Evolutionary conservation across 2,113 vertebrate genomes (phyloP), one percentile per base, ranked within the genome.

Genomic region (Gasterosteus aculeatus): DNA sequence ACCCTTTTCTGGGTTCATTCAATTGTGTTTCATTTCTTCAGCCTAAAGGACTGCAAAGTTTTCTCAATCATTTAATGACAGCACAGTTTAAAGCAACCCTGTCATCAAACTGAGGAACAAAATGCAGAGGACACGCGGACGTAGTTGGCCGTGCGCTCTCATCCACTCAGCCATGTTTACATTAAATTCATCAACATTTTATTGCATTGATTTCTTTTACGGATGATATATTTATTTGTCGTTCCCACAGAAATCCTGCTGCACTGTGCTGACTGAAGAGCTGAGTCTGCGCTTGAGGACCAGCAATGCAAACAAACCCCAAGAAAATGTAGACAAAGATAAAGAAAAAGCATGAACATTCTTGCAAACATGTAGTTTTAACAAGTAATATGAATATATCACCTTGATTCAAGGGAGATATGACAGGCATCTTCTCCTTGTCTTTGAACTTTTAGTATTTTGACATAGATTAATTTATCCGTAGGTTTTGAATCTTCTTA

Each of bases 161-260:
- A 49, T 15, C 31, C 18, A 22, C 41, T 57, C 39, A 65, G 16
- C 9, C 18, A 16, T 29, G 7, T 73, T 60, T 42, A 31, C 16
- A 78, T 42, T 44, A 10, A 66, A 61, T 35, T 41, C 1, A 57
- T 57, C 4, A 33, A 15, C 18, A 57, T 57, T 22, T 56, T 57
- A 26, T 63, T 51, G 19, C 56, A 41, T 1, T 47, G 3, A 49
- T 19, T 49, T 72, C 12, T 47, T 82, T 72, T 12, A 0, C 8
- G 58, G n/a, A 62, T 68, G 14, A 42, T 54, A 16, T 54, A 16
- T 62, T 7, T 54, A 8, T 73, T 10, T 84, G 7, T 87, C 35
- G 67, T 33, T 75, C 39, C 38, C 12, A 16, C 93, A 97, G 96
- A 97, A 94, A 88, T 94, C 96, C 0, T 96, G 94, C 78, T 97